These are phyloP conservation scores for Unio pictorum DNA, from an alignment of 2,888 invertebrate species.

Conservation along the genomic window DNA sequence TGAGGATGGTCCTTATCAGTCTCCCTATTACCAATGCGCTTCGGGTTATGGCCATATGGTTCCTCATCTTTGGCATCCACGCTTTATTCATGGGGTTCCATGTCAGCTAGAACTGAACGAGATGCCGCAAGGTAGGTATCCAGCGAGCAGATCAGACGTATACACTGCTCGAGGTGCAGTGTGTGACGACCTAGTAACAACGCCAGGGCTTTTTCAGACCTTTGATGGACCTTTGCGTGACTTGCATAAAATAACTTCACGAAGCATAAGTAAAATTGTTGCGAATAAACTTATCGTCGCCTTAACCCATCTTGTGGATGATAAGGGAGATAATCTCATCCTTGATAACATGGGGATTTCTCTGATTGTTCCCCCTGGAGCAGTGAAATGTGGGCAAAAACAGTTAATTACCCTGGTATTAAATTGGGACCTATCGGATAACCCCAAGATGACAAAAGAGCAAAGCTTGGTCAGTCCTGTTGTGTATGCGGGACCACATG, in stretches of 20 bases:
- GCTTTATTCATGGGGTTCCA: too few relatives aligned
- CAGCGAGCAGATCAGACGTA: too few relatives aligned
- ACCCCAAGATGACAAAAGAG: conserved; percentile 34
- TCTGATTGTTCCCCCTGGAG: conserved; percentile 41
- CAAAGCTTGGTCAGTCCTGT: conserved; percentile 52
- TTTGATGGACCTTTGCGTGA: conserved; percentile 6
- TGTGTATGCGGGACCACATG: conserved; percentile 52
- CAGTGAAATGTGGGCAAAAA: conserved; percentile 23
- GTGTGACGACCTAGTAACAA: too few relatives aligned
- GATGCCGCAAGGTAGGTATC: too few relatives aligned
- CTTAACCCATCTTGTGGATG: conserved; percentile 32
- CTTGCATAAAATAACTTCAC: conserved; percentile 17
- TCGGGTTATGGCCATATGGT: too few relatives aligned
- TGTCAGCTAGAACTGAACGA: too few relatives aligned
- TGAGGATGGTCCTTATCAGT: too few relatives aligned
- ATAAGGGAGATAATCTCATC: conserved; percentile 34
- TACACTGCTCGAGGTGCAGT: too few relatives aligned
- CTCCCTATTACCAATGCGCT: too few relatives aligned
- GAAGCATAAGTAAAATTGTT: conserved; percentile 32
- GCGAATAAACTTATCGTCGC: conserved; percentile 40
- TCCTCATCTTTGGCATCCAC: too few relatives aligned
- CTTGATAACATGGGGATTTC: conserved; percentile 54
- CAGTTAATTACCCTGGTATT: conserved; percentile 41
- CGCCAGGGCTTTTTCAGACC: too few relatives aligned
- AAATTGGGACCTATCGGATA: conserved; percentile 52